These are phyloP conservation scores for Orussus abietinus DNA, from an alignment of 1,140 invertebrate genomes.

Conservation along the genomic window DNA sequence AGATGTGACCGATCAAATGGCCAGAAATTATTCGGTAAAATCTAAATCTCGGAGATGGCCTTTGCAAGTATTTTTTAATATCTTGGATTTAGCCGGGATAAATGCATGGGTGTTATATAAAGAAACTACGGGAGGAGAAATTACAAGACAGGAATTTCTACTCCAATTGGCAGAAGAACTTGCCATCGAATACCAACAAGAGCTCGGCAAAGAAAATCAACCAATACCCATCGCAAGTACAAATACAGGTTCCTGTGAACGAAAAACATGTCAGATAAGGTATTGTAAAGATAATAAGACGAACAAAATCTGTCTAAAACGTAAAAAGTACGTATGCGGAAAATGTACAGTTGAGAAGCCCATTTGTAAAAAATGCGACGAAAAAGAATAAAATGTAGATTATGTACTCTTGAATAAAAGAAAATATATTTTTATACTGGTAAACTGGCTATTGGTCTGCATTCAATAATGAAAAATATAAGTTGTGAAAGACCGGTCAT, in stretches of 20 bases:
- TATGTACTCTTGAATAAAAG: no score
- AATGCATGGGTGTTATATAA: conserved; percentile 33
- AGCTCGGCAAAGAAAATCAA: conserved; percentile 6
- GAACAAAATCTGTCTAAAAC: conserved; percentile 17
- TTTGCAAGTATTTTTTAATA: conserved; percentile 34
- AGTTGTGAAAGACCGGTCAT: conserved; percentile 7
- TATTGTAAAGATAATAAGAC: conserved; percentile 25
- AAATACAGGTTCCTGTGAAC: conserved; percentile 11
- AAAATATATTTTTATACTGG: no score
- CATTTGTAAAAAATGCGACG: conserved; percentile 7
- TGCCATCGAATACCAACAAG: conserved; percentile 19
- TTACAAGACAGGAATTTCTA: conserved; percentile 23
- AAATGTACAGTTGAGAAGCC: conserved; percentile 18
- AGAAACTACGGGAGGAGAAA: conserved; percentile 21
- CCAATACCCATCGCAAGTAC: conserved; percentile 8
- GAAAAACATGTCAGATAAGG: conserved; percentile 21
- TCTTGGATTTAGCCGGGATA: conserved; percentile 31
- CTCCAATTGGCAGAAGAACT: conserved; percentile 24
- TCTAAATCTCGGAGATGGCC: conserved; percentile 28
- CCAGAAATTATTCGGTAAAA: conserved; percentile 27
- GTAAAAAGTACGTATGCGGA: conserved; percentile 23
- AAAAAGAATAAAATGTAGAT: no score
- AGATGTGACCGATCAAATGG: conserved; percentile 29
- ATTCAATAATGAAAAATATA: conserved; percentile 10
- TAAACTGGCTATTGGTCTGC: conserved; percentile 11